Percentiles rank a stretch among this genome's conserved stretches.
phyloP scores from a whole-genome alignment of 2,113 vertebrate species.

The Suncus etruscus region DNA sequence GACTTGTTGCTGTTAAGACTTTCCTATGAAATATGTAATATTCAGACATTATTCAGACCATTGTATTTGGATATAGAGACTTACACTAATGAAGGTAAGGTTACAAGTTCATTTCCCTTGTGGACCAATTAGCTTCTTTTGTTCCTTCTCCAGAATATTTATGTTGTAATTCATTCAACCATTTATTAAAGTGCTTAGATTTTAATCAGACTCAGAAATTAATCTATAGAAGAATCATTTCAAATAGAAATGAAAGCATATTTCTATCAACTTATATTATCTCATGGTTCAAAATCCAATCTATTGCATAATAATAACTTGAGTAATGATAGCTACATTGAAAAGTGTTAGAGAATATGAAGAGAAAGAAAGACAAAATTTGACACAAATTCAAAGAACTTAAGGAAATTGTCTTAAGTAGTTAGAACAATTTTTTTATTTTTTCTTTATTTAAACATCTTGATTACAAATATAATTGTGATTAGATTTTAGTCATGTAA shows the following conservation, averaged over 20 bases:
- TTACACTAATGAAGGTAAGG: conserved; percentile 38
- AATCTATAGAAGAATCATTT: background rate
- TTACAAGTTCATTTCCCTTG: conserved; percentile 50
- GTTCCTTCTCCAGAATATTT: background rate
- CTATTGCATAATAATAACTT: background rate
- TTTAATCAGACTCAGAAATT: background rate
- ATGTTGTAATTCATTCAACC: conserved; percentile 21
- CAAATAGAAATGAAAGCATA: background rate
- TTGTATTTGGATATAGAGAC: conserved; percentile 14
- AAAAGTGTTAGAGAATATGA: background rate
- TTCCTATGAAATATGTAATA: conserved; percentile 19
- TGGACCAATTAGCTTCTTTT: conserved; percentile 59
- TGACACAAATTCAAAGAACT: background rate
- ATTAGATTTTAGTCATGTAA: too few relatives aligned
- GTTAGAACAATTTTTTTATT: background rate
- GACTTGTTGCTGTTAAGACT: background rate
- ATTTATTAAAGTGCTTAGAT: conserved; percentile 48
- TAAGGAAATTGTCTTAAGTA: background rate
- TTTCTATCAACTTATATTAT: background rate
- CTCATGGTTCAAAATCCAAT: background rate
- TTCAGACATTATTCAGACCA: background rate
- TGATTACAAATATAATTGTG: too few relatives aligned
- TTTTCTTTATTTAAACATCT: too few relatives aligned
- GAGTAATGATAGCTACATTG: background rate
- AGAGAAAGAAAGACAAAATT: background rate